These are phyloP conservation scores for Sigmodon hispidus DNA, from an alignment of 2,113 vertebrate genomes.

Conservation along the genomic window DNA sequence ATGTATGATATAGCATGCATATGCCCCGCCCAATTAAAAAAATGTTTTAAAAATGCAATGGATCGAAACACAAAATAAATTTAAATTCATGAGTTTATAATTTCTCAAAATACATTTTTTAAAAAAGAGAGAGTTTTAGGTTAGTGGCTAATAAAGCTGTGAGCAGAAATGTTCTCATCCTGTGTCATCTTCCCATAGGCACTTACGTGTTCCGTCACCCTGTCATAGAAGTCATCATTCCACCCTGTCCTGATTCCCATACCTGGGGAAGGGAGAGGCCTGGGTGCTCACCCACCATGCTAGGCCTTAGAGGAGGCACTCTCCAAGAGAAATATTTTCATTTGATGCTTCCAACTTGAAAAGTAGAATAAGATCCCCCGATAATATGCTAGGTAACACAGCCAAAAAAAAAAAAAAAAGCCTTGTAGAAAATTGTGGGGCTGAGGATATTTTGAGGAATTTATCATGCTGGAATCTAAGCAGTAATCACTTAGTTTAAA, in stretches of 20 bases:
- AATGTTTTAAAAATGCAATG: background rate
- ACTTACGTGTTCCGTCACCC: background rate
- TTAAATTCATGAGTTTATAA: background rate
- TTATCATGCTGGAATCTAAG: slow-evolving; percentile 5
- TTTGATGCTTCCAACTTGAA: background rate
- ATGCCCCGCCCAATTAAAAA: too few species aligned
- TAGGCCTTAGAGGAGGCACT: background rate
- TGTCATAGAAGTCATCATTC: background rate
- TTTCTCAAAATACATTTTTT: background rate
- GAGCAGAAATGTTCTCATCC: background rate
- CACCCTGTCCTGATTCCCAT: background rate
- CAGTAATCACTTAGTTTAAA: slow-evolving; percentile 23
- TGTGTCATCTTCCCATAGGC: background rate
- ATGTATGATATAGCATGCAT: background rate
- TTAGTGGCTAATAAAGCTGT: background rate
- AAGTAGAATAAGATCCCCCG: background rate
- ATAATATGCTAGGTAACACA: background rate
- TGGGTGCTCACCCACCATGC: background rate
- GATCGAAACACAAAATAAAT: background rate
- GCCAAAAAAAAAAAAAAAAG: background rate
- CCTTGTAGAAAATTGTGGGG: background rate
- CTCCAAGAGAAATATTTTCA: background rate
- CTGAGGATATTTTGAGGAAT: background rate
- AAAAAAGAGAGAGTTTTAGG: background rate
- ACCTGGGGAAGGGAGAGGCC: rapidly evolving